phyloP scores from a whole-genome alignment of 2,888 invertebrate genomes.

The Polylopha cassiicola region DNA sequence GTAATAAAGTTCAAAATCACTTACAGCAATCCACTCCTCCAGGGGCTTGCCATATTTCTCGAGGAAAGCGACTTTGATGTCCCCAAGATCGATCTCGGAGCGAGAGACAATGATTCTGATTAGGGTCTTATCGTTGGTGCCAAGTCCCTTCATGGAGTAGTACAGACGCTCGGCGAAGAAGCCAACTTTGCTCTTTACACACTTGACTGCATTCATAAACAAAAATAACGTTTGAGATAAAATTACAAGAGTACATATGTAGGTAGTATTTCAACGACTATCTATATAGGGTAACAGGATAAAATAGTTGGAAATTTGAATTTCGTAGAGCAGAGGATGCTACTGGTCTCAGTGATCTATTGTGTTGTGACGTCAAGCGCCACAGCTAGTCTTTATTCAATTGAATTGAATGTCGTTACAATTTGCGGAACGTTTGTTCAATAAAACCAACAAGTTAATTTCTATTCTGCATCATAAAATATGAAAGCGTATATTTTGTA shows the following conservation, averaged over 20 bases:
- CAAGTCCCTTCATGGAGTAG: conserved; percentile 93
- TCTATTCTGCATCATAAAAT: too few relatives aligned
- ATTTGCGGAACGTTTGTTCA: too few relatives aligned
- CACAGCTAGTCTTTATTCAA: conserved; percentile 3
- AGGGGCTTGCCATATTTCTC: conserved; percentile 89
- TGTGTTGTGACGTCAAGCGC: conserved; percentile 10
- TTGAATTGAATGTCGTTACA: conserved; percentile 5
- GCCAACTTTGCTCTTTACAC: conserved; percentile 92
- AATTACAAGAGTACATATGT: too few relatives aligned
- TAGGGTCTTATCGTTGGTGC: conserved; percentile 93
- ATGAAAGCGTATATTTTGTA: too few relatives aligned
- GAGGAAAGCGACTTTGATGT: conserved; percentile 93
- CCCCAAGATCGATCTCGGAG: conserved; percentile 93
- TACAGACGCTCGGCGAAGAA: conserved; percentile 95
- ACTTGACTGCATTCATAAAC: conserved; percentile 80
- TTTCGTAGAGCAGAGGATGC: background rate
- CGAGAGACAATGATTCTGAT: conserved; percentile 94
- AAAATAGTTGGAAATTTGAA: conserved; percentile 1
- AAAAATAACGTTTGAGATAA: too few relatives aligned
- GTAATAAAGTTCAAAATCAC: conserved; percentile 42
- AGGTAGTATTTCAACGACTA: background rate
- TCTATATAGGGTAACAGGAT: too few relatives aligned
- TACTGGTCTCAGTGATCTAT: conserved; percentile 4
- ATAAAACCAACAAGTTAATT: too few relatives aligned
- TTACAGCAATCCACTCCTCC: conserved; percentile 91